phyloP scores from a whole-genome alignment of 2,888 invertebrate genomes.

The Endotricha flammealis region DNA sequence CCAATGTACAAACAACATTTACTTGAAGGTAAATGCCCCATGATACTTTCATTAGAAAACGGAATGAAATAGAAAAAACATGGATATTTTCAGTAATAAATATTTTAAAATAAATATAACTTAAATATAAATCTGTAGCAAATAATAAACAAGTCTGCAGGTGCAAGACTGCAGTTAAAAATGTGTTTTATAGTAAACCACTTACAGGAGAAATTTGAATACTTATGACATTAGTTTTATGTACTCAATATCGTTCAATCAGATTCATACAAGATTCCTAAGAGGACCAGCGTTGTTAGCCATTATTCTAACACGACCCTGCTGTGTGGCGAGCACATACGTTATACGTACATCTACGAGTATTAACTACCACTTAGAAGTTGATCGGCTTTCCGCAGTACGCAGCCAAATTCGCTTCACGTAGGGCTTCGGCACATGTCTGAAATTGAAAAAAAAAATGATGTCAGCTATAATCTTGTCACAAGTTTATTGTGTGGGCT shows the following conservation, averaged over 20 bases:
- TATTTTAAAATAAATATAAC: constrained; percentile 34
- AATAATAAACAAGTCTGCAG: constrained; percentile 11
- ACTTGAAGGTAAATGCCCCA: constrained; percentile 47
- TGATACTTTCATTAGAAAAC: constrained; percentile 30
- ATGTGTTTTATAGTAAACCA: constrained; percentile 11
- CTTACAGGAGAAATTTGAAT: constrained; percentile 14
- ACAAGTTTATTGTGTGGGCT: too few relatives aligned
- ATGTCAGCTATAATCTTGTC: too few relatives aligned
- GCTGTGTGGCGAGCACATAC: constrained; percentile 28
- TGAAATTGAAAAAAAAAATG: constrained; percentile 54
- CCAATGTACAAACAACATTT: constrained; percentile 49
- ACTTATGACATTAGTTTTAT: constrained; percentile 19
- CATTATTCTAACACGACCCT: constrained; percentile 30
- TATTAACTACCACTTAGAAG: constrained; percentile 80
- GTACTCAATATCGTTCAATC: constrained; percentile 38
- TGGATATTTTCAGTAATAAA: constrained; percentile 21
- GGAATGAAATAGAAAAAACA: constrained; percentile 46
- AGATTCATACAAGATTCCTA: constrained; percentile 69
- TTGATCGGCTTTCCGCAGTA: constrained; percentile 98
- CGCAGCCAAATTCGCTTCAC: constrained; percentile 97
- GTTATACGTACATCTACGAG: constrained; percentile 28
- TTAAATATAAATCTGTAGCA: constrained; percentile 15
- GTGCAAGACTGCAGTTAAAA: background rate
- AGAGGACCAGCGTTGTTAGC: constrained; percentile 31
- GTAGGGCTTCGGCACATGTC: constrained; percentile 98